A percentile compares a stretch with the other conserved stretches of the same genome.
Conservation (phyloP, 2,797 vertebrate species). For the Clarias laeviceps region DNA sequence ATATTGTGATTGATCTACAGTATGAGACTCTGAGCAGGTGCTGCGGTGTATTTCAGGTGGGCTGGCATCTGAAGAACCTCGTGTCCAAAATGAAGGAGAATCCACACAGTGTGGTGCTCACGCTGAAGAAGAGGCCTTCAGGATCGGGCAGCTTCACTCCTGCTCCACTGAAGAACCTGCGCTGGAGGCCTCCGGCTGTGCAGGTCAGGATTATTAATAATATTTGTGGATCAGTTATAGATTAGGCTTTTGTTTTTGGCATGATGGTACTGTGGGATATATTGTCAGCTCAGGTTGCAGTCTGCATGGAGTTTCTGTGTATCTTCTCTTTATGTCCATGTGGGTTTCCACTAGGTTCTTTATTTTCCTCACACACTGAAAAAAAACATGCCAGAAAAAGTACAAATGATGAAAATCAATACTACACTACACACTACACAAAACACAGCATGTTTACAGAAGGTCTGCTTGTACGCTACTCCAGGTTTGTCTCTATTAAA, state of each 20-base stretch:
- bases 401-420: too few species aligned
- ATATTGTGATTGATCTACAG: background rate
- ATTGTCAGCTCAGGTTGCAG: background rate
- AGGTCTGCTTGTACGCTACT: background rate
- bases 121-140: conserved; percentile 89
- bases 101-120: conserved; percentile 79
- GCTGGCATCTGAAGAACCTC: conserved; percentile 94
- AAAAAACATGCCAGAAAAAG: background rate
- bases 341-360: background rate
- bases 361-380: background rate
- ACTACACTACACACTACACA: background rate
- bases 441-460: background rate
- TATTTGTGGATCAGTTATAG: background rate
- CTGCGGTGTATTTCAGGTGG: conserved; percentile 79
- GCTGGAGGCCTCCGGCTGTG: conserved; percentile 88
- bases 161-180: conserved; percentile 88
- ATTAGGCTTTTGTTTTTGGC: background rate
- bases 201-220: conserved; percentile 75
- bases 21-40: background rate
- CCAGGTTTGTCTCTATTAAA: background rate
- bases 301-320: background rate
- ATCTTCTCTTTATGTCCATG: background rate
- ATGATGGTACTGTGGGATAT: background rate
- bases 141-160: conserved; percentile 81
- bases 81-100: conserved; percentile 87